Conservation (phyloP, 2,113 vertebrate genomes). For the Passerina amoena region DNA sequence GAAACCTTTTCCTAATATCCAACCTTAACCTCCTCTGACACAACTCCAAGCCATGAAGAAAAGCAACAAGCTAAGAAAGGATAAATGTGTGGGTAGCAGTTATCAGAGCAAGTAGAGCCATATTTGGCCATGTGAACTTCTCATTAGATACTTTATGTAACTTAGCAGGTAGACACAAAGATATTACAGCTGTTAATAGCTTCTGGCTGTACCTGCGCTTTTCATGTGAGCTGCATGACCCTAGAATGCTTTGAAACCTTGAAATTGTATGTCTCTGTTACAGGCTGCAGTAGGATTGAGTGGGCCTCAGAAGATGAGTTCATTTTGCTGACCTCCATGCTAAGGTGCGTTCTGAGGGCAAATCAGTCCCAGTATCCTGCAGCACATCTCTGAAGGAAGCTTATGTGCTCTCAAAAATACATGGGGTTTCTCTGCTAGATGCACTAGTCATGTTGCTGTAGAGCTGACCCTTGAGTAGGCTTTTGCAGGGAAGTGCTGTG, state of each 20-base stretch:
- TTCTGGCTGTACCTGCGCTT: neutral
- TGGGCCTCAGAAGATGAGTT: neutral
- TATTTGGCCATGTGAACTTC: neutral
- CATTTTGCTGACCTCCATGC: neutral
- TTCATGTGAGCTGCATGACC: neutral
- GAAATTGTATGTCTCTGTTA: neutral
- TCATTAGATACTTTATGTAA: neutral
- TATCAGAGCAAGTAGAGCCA: fast-evolving
- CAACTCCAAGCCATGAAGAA: neutral
- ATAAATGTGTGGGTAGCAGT: neutral
- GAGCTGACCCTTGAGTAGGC: neutral
- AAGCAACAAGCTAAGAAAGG: neutral
- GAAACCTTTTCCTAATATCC: neutral
- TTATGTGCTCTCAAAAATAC: neutral
- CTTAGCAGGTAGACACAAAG: neutral
- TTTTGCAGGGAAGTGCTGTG: neutral
- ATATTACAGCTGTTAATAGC: neutral
- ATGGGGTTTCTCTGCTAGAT: neutral
- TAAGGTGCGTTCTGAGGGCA: neutral
- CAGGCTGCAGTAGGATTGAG: neutral
- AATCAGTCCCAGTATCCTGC: neutral
- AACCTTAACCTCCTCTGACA: neutral
- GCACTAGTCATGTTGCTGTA: neutral
- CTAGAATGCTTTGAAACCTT: neutral
- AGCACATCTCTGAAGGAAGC: neutral